Evolutionary conservation across 2,888 invertebrate genomes (phyloP), one percentile per base, ranked within the genome.

Genomic region (Molorchus minor): DNA sequence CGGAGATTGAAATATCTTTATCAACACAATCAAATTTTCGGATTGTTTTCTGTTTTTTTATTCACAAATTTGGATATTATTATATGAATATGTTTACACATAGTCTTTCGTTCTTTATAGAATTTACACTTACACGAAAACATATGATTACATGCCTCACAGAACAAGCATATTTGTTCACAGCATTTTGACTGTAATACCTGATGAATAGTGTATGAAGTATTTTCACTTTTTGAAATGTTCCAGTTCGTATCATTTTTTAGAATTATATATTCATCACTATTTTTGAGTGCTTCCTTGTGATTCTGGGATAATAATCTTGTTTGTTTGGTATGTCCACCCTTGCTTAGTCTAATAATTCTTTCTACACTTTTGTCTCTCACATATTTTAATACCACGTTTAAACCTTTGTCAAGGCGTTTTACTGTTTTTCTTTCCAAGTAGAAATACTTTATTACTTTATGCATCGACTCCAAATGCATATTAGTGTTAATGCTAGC

Each of bases 361-460:
- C 25, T 36, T 36, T 49, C 2, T 3, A 43, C 20, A 17, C 10
- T 20, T 12, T 41, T 41, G 7, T 41, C 41, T 21, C 41, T 3
- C 3, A 49, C 38, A 36, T 49, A 49, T 35, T 49, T 35, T 2
- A 49, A 36, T 36, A 49, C 38, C 8, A 19, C 8, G 19, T 35
- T 35, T 19, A 49, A 36, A 16, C 38, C 38, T 21, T 49, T 38
- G n/a, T 49, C 36, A 17, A 49, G 19, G 21, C 13, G 49, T 49
- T 38, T 49, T 49, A 49, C 20, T 10, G 36, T 49, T 15, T 38
- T 49, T 49, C 49, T 35, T 36, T 49, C 47, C 10, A 45, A 35
- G 15, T 55, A 44, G 30, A 55, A 35, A 43, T 71, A 63, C 54
- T 68, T 68, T 2, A 65, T 62, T 7, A 58, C 54, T 46, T 53